Evolutionary conservation across 2,888 invertebrate species (phyloP), one percentile per base, ranked within the genome.

Genomic region (Linnaemya vulpina): DNA sequence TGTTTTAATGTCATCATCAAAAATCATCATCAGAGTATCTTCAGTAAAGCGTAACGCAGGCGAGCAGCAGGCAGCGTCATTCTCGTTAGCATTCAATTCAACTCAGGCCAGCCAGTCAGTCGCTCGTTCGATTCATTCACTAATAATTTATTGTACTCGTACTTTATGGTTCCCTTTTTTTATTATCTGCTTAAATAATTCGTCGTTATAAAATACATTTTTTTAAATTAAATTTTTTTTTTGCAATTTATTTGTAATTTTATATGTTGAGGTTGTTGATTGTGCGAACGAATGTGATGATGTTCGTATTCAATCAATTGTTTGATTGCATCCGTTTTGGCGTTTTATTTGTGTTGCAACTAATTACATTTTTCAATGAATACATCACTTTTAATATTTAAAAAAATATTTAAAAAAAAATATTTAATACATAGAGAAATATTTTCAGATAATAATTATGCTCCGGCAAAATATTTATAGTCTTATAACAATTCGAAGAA

Each of bases 1-100:
- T 82, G 82, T 71, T 82, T 76, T 70, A 63, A 63, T 76, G 70
- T 82, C 81, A 82, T 70, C 70, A 76, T 60, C 17, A 15, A 70
- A 68, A 53, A 76, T 70, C 46, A 55, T 76, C 76, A 76, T 70
- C 62, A 82, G 38, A 68, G 53, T 70, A 51, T 70, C 78, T 70
- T 51, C 78, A 78, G 51, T 53, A 82, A 80, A 65, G 80, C 80
- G 73, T 80, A 73, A 55, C 63, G 63, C 46, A 20, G 20, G 7
- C 62, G 22, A 15, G n/a, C n/a, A n/a, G n/a, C n/a, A n/a, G 62
- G 20, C 35, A 40, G 13, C 43, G 43, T 60, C 25, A 65, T 68
- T 20, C 67, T 68, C 46, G 65, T 65, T 73, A 71, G 35, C 25
- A 79, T 79, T 73, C 70, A 79, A 79, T 70, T 53, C 53, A 43